phyloP scores from a whole-genome alignment of 2,888 invertebrate species.

The Eristalis arbustorum region DNA sequence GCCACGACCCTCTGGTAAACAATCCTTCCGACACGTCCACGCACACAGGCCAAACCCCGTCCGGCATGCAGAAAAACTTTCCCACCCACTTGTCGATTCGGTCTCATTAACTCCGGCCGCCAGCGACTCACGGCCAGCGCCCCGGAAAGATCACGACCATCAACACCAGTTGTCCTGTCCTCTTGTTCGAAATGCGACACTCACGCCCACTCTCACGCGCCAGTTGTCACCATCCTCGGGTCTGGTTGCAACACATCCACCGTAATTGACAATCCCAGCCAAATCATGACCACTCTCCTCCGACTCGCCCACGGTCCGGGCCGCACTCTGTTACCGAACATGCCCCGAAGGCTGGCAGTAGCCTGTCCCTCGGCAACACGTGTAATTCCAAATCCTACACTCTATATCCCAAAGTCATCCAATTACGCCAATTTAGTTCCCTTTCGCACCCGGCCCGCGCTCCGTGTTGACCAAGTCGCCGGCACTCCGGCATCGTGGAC shows the following conservation, averaged over 20 bases:
- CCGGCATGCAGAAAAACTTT: neutral
- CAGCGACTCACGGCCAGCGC: neutral
- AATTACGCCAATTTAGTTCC: slow-evolving; percentile 38
- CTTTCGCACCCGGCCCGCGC: neutral
- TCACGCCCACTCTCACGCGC: neutral
- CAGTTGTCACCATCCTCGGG: neutral
- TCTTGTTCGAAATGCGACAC: neutral
- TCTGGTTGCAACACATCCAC: neutral
- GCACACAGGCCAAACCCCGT: neutral
- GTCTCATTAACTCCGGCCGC: neutral
- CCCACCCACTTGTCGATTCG: neutral
- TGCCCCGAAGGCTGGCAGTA: neutral
- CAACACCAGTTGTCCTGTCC: neutral
- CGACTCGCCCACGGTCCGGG: neutral
- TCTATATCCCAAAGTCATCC: slow-evolving; percentile 19
- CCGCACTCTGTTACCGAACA: neutral
- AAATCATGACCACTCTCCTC: neutral
- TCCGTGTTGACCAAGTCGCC: neutral
- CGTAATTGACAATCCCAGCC: neutral
- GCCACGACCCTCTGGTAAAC: neutral
- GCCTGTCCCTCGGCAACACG: slow-evolving; percentile 19
- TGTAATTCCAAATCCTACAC: slow-evolving; percentile 17
- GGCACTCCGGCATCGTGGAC: neutral
- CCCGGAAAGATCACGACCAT: neutral
- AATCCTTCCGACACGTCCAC: neutral